Evolutionary conservation across 2,113 vertebrate genomes (phyloP).

Genomic region (Oncorhynchus nerka): DNA sequence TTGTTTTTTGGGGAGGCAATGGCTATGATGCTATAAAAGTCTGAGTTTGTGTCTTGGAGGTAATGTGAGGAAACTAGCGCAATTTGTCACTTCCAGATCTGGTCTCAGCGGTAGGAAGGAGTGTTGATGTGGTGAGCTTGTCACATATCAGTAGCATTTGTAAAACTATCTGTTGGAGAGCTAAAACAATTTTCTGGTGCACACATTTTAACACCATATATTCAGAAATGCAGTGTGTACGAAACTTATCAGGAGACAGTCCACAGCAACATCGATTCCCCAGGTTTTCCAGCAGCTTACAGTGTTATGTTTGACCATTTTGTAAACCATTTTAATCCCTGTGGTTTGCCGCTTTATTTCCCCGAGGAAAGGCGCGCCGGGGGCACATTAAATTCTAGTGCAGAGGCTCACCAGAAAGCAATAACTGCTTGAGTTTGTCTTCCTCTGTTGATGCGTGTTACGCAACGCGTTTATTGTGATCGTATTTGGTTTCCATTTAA

Average conservation of each 20-base stretch:
- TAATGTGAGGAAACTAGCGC: too few relatives aligned
- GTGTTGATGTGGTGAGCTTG: too few relatives aligned
- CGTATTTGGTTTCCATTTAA: constrained; percentile 7
- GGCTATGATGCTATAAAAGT: too few relatives aligned
- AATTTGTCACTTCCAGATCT: not conserved
- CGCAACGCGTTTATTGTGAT: too few relatives aligned
- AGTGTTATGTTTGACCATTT: constrained; percentile 41
- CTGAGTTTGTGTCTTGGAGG: too few relatives aligned
- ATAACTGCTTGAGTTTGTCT: constrained; percentile 16
- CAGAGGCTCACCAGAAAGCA: constrained; percentile 38
- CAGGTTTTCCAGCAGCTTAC: constrained; percentile 28
- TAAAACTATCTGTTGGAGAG: too few relatives aligned
- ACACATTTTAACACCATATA: not conserved
- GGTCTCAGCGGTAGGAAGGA: not conserved
- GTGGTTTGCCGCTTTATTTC: constrained; percentile 45
- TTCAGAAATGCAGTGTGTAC: not conserved
- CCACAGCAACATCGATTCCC: constrained; percentile 26
- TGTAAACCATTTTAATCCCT: constrained; percentile 43
- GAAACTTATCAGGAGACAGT: not conserved
- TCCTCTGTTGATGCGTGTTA: not conserved
- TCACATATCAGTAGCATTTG: too few relatives aligned
- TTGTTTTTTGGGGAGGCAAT: too few relatives aligned
- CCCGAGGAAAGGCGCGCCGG: constrained; percentile 33
- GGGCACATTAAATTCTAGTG: constrained; percentile 23
- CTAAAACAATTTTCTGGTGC: not conserved